Evolutionary conservation across 2,113 vertebrate genomes (phyloP).

Genomic region (Festucalex cinctus): DNA sequence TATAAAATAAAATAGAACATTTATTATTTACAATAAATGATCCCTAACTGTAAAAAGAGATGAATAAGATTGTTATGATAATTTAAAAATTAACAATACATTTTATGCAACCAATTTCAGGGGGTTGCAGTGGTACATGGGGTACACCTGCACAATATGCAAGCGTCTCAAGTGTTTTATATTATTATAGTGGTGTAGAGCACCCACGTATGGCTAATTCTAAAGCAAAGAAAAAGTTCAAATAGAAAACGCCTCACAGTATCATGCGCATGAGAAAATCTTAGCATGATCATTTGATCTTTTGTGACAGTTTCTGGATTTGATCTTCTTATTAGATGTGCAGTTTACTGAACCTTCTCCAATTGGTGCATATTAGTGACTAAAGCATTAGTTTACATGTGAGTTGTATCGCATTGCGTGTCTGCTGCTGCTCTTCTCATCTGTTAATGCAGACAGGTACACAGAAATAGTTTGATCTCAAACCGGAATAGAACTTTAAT

Average conservation of each 20-base stretch:
- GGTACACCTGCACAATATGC: no score
- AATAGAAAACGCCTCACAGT: background rate
- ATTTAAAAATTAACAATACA: no score
- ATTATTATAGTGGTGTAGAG: background rate
- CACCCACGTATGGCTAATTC: background rate
- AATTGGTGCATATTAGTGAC: no score
- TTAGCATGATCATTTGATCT: background rate
- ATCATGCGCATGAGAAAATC: background rate
- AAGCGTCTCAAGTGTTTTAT: no score
- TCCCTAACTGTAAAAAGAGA: no score
- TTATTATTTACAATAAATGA: no score
- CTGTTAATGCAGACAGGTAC: conserved; percentile 12
- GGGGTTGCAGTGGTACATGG: no score
- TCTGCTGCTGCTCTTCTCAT: background rate
- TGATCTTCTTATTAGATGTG: background rate
- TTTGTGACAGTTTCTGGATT: background rate
- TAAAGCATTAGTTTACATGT: no score
- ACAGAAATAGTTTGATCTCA: background rate
- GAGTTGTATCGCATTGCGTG: background rate
- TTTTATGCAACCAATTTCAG: no score
- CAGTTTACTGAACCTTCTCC: no score
- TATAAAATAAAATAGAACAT: no score
- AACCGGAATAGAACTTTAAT: background rate
- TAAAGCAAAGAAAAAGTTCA: background rate
- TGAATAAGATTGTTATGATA: no score